Conservation (phyloP, 2,888 invertebrate genomes). For the Epicampocera succincta region DNA sequence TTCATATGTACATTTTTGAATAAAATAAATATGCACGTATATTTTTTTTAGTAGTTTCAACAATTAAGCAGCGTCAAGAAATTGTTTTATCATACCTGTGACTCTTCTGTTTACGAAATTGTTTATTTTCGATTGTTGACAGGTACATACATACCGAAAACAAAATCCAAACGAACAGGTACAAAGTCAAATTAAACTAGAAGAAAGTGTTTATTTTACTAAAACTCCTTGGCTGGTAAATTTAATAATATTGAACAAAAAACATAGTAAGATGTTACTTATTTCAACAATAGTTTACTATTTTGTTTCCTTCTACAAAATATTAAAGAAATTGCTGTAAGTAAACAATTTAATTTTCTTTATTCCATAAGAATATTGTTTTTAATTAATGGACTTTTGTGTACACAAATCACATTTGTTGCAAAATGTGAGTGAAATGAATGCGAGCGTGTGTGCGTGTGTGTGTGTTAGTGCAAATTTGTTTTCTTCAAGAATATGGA, state of each 20-base stretch:
- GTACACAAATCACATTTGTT: background rate
- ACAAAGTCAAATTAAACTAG: background rate
- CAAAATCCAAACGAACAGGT: background rate
- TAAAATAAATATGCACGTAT: constrained; percentile 17
- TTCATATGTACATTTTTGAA: constrained; percentile 1
- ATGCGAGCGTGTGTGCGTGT: background rate
- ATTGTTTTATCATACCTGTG: too few relatives aligned
- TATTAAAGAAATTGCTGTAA: constrained; percentile 73
- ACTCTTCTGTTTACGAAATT: too few relatives aligned
- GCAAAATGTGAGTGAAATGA: background rate
- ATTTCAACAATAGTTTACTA: constrained; percentile 73
- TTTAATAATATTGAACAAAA: background rate
- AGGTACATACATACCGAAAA: background rate
- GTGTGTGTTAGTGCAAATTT: too few relatives aligned
- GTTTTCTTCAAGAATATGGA: too few relatives aligned
- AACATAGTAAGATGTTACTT: constrained; percentile 72
- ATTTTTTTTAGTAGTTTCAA: constrained; percentile 1
- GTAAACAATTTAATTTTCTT: constrained; percentile 45
- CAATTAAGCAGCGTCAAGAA: background rate
- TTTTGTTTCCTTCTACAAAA: constrained; percentile 74
- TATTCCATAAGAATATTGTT: background rate
- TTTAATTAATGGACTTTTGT: background rate
- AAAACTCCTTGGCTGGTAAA: background rate
- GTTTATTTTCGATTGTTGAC: too few relatives aligned
- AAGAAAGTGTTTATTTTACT: background rate